Percentiles rank a stretch among this genome's conserved stretches.
Evolutionary conservation across 2,113 vertebrate species (phyloP).

Genomic region (Epinephelus moara): DNA sequence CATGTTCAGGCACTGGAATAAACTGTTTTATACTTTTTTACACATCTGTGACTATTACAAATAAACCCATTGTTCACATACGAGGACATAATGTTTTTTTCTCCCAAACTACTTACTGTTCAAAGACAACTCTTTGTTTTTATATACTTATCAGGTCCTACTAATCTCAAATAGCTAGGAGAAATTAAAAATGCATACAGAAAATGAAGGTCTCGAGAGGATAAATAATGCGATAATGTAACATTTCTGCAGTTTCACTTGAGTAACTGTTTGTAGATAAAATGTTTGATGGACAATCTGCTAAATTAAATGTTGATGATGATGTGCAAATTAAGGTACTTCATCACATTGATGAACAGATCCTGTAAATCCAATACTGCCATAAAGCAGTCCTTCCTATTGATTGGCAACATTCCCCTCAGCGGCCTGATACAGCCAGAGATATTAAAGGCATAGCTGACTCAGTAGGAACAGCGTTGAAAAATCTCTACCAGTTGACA

Average conservation of each 20-base stretch:
- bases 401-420: conserved; percentile 9
- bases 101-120: too few relatives aligned
- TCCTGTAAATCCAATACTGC: conserved; percentile 14
- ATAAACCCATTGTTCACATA: too few relatives aligned
- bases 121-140: too few relatives aligned
- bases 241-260: not conserved
- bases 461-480: not conserved
- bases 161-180: too few relatives aligned
- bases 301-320: not conserved
- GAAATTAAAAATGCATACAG: too few relatives aligned
- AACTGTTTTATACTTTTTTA: too few relatives aligned
- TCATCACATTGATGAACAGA: conserved; percentile 14
- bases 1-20: too few relatives aligned
- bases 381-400: conserved; percentile 25
- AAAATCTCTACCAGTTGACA: conserved; percentile 4
- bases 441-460: conserved; percentile 30
- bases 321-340: conserved; percentile 14
- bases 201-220: too few relatives aligned
- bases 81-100: too few relatives aligned
- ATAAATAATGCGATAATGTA: not conserved
- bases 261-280: not conserved
- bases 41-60: too few relatives aligned
- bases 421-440: conserved; percentile 10
- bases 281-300: not conserved
- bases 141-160: too few relatives aligned